Conservation (phyloP, 2,888 invertebrate species). For the Chelonus formosanus region DNA sequence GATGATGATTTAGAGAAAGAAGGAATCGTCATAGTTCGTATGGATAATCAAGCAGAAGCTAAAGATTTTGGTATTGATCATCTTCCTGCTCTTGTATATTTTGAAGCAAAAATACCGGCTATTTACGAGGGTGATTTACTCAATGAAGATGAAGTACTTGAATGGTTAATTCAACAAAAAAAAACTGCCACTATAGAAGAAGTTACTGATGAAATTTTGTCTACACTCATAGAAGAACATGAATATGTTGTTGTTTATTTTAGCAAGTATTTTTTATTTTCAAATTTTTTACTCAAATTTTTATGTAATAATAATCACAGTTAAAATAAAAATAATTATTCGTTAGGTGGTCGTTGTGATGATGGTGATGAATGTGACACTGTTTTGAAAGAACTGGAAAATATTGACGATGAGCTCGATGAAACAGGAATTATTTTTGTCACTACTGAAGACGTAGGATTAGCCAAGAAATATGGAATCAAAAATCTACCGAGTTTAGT, state of each 20-base stretch:
- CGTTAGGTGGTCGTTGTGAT: constrained; percentile 80
- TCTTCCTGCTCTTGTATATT: constrained; percentile 85
- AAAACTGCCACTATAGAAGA: constrained; percentile 92
- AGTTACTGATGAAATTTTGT: constrained; percentile 90
- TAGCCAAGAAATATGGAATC: constrained; percentile 87
- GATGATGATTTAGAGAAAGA: constrained; percentile 91
- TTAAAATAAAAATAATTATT: constrained; percentile 17
- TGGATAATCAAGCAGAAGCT: constrained; percentile 89
- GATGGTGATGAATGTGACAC: constrained; percentile 88
- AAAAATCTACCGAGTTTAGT: constrained; percentile 86
- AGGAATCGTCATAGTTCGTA: constrained; percentile 88
- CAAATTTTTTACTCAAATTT: constrained; percentile 14
- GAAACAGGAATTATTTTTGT: constrained; percentile 94
- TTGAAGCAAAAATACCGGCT: constrained; percentile 90
- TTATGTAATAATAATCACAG: too few relatives aligned
- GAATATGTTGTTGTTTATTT: constrained; percentile 95
- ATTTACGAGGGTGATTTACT: constrained; percentile 90
- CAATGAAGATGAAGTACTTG: constrained; percentile 91
- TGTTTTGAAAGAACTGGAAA: constrained; percentile 85
- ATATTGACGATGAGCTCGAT: constrained; percentile 92
- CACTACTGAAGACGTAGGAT: constrained; percentile 83
- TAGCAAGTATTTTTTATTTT: constrained; percentile 69
- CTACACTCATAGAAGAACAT: constrained; percentile 85
- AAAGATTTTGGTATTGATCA: constrained; percentile 91
- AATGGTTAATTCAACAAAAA: constrained; percentile 88